A percentile compares a stretch with the other conserved stretches of the same genome.
Conservation (phyloP, 2,113 vertebrate species). For the Pterocles gutturalis region DNA sequence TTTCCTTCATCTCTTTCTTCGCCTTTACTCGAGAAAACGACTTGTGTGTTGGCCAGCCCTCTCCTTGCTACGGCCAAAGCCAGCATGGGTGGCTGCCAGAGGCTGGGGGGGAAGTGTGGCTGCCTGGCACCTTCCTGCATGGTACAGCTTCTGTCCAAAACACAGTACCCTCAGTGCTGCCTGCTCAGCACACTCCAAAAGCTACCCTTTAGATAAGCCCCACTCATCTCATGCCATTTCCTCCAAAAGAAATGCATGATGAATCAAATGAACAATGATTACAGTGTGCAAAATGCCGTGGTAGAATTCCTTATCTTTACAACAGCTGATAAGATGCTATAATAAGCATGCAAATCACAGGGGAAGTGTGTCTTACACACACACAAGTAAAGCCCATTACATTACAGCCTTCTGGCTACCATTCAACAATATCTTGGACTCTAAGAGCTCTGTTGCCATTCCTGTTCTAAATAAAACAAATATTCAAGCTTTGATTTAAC, state of each 20-base stretch:
- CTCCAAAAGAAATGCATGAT: neutral
- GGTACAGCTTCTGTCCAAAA: neutral
- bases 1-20: neutral
- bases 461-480: neutral
- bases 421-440: neutral
- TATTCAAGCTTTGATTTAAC: neutral
- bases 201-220: neutral
- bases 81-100: neutral
- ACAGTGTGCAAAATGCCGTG: neutral
- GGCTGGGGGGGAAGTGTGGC: neutral
- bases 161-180: fast-evolving
- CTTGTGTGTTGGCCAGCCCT: neutral
- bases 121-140: neutral
- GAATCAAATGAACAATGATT: slow-evolving; percentile 15
- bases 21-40: neutral
- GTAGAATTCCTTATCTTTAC: slow-evolving; percentile 52
- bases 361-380: neutral
- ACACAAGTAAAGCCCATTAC: neutral
- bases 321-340: slow-evolving; percentile 31
- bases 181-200: fast-evolving
- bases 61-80: neutral
- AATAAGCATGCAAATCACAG: slow-evolving; percentile 28
- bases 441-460: neutral
- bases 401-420: neutral
- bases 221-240: neutral